Conservation (phyloP, 2,113 vertebrate genomes). For the Solea senegalensis region DNA sequence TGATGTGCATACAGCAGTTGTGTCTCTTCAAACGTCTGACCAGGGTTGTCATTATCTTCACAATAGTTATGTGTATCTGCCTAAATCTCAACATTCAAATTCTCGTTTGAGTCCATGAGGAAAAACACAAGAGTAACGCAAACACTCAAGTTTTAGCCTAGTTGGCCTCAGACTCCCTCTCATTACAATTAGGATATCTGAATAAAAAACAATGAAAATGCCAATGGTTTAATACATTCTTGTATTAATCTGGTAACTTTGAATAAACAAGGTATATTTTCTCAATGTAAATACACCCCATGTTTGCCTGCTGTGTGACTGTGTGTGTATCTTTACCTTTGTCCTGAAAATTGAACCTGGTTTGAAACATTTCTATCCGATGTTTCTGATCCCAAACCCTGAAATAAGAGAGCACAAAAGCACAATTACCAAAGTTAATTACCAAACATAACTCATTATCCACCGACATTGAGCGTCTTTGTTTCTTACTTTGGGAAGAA, state of each 20-base stretch:
- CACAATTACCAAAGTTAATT: neutral
- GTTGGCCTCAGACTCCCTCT: neutral
- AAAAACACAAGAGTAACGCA: neutral
- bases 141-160: neutral
- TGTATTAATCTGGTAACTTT: no score
- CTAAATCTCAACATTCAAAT: neutral
- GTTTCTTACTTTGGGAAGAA: slow-evolving; percentile 88
- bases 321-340: slow-evolving; percentile 82
- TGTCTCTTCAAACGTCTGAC: no score
- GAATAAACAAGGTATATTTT: neutral
- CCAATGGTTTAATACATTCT: no score
- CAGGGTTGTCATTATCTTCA: no score
- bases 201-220: neutral
- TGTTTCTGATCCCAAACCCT: slow-evolving; percentile 86
- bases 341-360: slow-evolving; percentile 86
- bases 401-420: slow-evolving; percentile 21
- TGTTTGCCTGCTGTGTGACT: neutral
- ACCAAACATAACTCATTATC: neutral
- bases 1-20: no score
- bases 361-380: slow-evolving; percentile 65
- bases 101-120: neutral
- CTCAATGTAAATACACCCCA: neutral
- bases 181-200: neutral
- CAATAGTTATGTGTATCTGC: no score
- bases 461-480: neutral